Evolutionary conservation across 2,888 invertebrate species (phyloP).

Genomic region (Dasypolia templi): DNA sequence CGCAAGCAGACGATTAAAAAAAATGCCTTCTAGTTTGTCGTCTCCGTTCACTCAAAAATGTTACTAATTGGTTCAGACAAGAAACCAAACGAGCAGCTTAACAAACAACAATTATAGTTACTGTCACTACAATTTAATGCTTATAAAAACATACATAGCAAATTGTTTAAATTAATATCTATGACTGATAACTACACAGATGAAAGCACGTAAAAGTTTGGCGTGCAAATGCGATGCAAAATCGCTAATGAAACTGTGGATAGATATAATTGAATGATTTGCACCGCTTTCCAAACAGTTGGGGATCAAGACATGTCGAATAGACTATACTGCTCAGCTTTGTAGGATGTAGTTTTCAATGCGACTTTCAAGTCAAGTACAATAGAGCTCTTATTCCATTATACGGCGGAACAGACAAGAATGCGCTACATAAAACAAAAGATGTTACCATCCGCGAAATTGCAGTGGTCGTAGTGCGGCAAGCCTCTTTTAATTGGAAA

Average conservation of each 20-base stretch:
- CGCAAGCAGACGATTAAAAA: neutral
- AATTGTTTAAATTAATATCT: slow-evolving; percentile 23
- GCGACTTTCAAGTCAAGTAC: slow-evolving; percentile 2
- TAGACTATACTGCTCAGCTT: slow-evolving; percentile 4
- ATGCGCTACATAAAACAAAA: neutral
- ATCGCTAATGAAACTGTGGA: slow-evolving; percentile 35
- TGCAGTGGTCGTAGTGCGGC: neutral
- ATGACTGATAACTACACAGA: slow-evolving; percentile 31
- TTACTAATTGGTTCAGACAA: neutral
- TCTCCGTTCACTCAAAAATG: neutral
- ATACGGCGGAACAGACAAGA: neutral
- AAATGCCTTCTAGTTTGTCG: neutral
- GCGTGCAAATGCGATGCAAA: slow-evolving; percentile 28
- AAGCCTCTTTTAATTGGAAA: neutral
- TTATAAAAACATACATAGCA: slow-evolving; percentile 16
- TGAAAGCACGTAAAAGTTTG: slow-evolving; percentile 22
- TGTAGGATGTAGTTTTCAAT: neutral
- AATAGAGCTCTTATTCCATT: neutral
- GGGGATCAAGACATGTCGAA: slow-evolving; percentile 17
- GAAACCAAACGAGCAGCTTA: slow-evolving; percentile 10
- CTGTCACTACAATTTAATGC: slow-evolving; percentile 15
- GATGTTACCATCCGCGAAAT: neutral
- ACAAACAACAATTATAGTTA: neutral
- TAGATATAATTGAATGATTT: slow-evolving; percentile 26
- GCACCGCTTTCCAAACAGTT: slow-evolving; percentile 48